Base-by-base conservation (phyloP, 2,797 vertebrate genomes). In the Anisognathus igniventris region DNA sequence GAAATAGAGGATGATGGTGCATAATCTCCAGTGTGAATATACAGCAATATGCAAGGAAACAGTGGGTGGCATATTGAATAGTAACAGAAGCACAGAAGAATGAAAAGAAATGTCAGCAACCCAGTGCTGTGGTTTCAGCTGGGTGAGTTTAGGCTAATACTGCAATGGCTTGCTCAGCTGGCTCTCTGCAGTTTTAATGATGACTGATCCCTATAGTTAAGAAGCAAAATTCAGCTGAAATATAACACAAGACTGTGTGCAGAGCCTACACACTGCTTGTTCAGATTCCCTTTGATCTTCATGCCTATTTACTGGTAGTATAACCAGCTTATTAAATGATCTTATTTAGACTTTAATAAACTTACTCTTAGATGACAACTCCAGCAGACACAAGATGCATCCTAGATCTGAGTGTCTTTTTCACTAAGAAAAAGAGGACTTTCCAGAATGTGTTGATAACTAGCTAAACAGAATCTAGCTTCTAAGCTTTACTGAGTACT, bases 151-250 rank as follows among this genome's bases (percentile, higher is more conserved):
- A 77, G 80, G 70, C 80, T 94, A 93, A 93, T 82, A 77, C 57
- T 17, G 80, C 92, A 71, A 39, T 30, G 66, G 58, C 87, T 96
- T 90, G 73, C 83, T 96, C 89, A 93, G 91, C 88, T 95, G 95
- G 70, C 88, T 94, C 90, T 89, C 94, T 91, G 73, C 70, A 37
- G 66, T 53, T 96, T 95, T 95, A 95, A 91, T 89, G 80, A 95
- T 71, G 77, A 86, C 86, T 92, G 87, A 95, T 92, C 70, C 83
- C 40, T 77, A 66, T 28, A 44, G 65, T 88, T 90, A 81, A 92
- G 80, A 88, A 85, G 80, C n/a, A 90, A 93, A 95, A 92, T 68
- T 87, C 60, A 51, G 39, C 71, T 84, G 33, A 81, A 81, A 47
- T 71, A 42, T 51, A 74, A 66, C 40, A 53, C 28, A 57, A 48